These are phyloP conservation scores for Apostichopus parvimensis DNA, from an alignment of 35 echinoderm and acorn worm genomes.

Conservation along the genomic window DNA sequence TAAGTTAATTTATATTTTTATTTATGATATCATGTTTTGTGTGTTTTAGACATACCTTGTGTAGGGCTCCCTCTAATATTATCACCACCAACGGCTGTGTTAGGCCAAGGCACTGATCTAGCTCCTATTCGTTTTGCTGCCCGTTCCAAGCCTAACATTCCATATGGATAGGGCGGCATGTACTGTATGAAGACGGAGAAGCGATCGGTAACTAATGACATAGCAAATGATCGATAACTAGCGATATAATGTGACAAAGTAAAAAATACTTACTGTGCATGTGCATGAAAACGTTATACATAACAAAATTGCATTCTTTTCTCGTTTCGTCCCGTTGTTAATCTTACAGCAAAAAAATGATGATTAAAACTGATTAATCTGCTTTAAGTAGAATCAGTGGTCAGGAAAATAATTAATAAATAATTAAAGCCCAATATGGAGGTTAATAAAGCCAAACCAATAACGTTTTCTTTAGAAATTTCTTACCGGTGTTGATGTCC, in stretches of 20 bases:
- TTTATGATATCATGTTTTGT: no score
- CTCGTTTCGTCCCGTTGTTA: no score
- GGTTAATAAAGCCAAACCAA: no score
- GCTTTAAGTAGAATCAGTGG: no score
- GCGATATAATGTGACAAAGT: no score
- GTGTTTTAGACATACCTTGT: neutral
- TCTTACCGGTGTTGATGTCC: constrained; percentile 45
- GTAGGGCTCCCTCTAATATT: neutral
- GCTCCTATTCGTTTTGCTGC: neutral
- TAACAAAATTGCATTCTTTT: no score
- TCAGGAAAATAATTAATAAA: no score
- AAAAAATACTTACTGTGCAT: neutral
- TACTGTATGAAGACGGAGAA: neutral
- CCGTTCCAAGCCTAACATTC: neutral
- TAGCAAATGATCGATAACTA: neutral
- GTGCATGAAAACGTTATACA: neutral
- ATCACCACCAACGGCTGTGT: neutral
- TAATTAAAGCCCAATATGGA: no score
- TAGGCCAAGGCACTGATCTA: neutral
- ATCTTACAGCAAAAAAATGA: no score
- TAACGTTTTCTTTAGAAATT: no score
- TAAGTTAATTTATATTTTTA: no score
- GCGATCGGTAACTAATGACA: neutral
- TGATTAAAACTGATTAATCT: no score
- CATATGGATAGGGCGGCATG: neutral